Conservation (phyloP, 2,797 vertebrate genomes). For the Smutsia gigantea region DNA sequence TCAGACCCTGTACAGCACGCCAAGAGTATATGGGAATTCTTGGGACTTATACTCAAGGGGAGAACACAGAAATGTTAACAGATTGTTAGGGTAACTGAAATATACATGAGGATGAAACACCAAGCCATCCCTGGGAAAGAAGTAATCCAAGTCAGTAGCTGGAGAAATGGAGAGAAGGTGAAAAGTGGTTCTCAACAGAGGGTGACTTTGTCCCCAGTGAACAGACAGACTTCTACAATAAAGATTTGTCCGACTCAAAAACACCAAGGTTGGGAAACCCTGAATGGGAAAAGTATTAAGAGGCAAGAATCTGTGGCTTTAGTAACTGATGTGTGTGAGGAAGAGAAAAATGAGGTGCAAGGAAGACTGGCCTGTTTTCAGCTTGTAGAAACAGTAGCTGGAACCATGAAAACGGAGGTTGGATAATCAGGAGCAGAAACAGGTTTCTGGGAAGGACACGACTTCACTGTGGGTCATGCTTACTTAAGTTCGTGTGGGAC, state of each 20-base stretch:
- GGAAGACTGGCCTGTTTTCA: fast-evolving
- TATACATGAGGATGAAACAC: background rate
- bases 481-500: background rate
- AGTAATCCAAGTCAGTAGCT: background rate
- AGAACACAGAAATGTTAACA: background rate
- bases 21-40: background rate
- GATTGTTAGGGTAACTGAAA: background rate
- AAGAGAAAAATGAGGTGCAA: background rate
- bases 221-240: background rate
- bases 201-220: background rate
- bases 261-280: background rate
- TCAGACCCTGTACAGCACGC: background rate
- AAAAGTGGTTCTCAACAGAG: background rate
- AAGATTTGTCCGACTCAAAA: background rate
- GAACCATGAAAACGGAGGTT: background rate
- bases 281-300: background rate
- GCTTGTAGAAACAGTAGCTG: background rate
- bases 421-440: background rate
- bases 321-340: background rate
- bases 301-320: background rate
- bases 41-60: background rate
- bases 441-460: background rate
- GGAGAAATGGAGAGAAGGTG: background rate
- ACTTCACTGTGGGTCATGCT: background rate
- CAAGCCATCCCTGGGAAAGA: background rate